Evolutionary conservation across 2,888 invertebrate genomes (phyloP), one percentile per base, ranked within the genome.

Genomic region (Papilio demoleus): DNA sequence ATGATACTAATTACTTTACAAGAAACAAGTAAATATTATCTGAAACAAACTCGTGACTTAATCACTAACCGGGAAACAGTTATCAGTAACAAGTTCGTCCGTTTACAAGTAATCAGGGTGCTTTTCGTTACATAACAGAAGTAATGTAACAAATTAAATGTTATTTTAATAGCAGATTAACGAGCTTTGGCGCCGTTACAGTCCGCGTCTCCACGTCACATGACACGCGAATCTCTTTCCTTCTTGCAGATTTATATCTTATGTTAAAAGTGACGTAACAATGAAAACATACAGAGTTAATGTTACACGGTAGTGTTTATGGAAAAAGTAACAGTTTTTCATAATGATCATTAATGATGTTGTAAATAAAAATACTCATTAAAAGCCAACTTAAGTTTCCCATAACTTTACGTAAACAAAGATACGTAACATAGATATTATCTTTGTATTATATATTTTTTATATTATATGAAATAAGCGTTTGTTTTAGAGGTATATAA

Each of bases 51-150:
- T 40, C 47, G 45, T 62, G 61, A 68, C 36, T 72, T 68, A 67
- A 70, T 71, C 59, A 70, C 63, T 61, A 62, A 67, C 65, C 70
- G 69, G 75, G 75, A 77, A 76, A 76, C 75, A 78, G 77, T 79
- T 76, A 75, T 74, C 68, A 70, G 73, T 5, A 36, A 40, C 38
- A 9, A 40, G 53, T 17, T 38, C 56, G 45, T 63, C 40, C 45
- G 59, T 59, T 50, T 36, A 50, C 71, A 14, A 61, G 73, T 75
- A 78, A 83, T 82, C 79, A 79, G 75, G 76, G 71, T 76, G 75
- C 78, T 81, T 82, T 72, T 74, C 36, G 71, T 85, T 82, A 80
- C 74, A 76, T 80, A 83, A 83, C 59, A 47, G 47, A 50, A 24
- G 64, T 45, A 22, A 22, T 68, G 63, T 56, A 64, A 61, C 63